Conservation (phyloP, 2,113 vertebrate genomes). For the Sclerurus mexicanus region DNA sequence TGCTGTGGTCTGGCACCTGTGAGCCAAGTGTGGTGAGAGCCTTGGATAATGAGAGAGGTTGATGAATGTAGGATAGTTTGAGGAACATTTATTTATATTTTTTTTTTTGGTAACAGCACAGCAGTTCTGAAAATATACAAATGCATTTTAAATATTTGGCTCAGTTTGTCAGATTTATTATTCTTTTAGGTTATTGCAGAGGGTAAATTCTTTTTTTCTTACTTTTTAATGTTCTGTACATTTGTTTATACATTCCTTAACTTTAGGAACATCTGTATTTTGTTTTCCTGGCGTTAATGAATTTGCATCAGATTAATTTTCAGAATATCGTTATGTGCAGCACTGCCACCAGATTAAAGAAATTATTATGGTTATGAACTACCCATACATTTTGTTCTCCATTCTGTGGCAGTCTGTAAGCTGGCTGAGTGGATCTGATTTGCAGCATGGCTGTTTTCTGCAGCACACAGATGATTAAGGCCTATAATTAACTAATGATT, state of each 20-base stretch:
- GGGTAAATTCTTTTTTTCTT: background rate
- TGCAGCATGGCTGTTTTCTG: background rate
- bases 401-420: background rate
- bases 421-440: background rate
- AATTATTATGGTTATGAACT: background rate
- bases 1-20: conserved; percentile 12
- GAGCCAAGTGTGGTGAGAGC: background rate
- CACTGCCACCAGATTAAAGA: background rate
- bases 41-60: background rate
- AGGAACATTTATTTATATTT: background rate
- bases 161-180: background rate
- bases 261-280: background rate
- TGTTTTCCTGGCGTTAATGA: background rate
- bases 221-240: background rate
- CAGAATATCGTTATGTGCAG: background rate
- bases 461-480: conserved; percentile 1
- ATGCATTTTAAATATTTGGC: background rate
- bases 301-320: background rate
- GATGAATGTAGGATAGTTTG: background rate
- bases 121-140: conserved; percentile 2
- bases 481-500: conserved; percentile 23
- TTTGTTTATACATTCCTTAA: background rate
- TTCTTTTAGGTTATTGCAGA: background rate
- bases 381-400: background rate
- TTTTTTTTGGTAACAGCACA: background rate